Base-by-base conservation (phyloP, 1,140 invertebrate species). In the Fopius arisanus region DNA sequence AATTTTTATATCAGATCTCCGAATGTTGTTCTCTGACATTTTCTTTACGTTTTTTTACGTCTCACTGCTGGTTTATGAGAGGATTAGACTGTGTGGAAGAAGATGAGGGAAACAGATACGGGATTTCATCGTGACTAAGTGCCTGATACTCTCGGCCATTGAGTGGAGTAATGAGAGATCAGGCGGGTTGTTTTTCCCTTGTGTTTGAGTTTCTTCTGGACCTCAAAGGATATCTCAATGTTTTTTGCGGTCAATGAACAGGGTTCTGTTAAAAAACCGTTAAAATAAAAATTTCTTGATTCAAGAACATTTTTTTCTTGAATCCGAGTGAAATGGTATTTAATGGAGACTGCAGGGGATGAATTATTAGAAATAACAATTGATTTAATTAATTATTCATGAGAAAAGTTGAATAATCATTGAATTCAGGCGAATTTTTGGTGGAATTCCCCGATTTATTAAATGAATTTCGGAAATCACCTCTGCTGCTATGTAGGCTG, bases 401-500 rank as follows among this genome's bases (percentile, higher is more conserved):
- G n/a, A n/a, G n/a, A n/a, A n/a, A n/a, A n/a, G n/a, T n/a, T n/a
- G n/a, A n/a, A n/a, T n/a, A n/a, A n/a, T n/a, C n/a, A n/a, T n/a
- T n/a, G n/a, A n/a, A n/a, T n/a, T n/a, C 33, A 37, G 12, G 12
- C 12, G 33, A 6, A 37, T 12, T 4, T 4, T n/a, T 48, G 5
- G 16, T 48, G 7, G 7, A 48, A 48, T 54, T 54, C 48, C 19
- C 1, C 16, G 26, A 14, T 48, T 19, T 14, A 59, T 59, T 9
- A 59, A 7, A 26, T 59, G 23, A 23, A 14, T 26, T 51, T 68
- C 41, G 23, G 14, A 21, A 72, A 90, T 91, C 83, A 95, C 94
- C 92, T 96, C 94, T 0, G 94, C 94, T 7, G 96, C 95, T 62
- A 97, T 96, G 81, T 97, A 97, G 5, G 95, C 96, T 0, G 96